Evolutionary conservation across 2,113 vertebrate genomes (phyloP).

Genomic region (Motacilla alba): DNA sequence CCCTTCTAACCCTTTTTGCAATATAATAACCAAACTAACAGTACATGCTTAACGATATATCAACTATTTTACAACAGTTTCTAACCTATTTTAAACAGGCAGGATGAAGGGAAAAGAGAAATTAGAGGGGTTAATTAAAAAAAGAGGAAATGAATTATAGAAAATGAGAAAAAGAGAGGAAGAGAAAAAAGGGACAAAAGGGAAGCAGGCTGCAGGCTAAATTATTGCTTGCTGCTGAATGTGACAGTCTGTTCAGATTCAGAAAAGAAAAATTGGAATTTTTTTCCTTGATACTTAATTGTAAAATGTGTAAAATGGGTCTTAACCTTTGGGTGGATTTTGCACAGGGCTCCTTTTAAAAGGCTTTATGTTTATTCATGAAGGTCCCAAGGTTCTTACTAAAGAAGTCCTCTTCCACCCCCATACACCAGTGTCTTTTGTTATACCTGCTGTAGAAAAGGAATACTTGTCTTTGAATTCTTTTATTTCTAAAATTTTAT

Average conservation of each 20-base stretch:
- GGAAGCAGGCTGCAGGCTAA: neutral
- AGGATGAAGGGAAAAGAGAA: neutral
- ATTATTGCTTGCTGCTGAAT: neutral
- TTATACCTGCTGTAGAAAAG: neutral
- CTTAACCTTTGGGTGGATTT: neutral
- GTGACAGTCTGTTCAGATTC: neutral
- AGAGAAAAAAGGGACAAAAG: neutral
- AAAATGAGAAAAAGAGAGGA: neutral
- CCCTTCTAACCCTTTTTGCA: no score
- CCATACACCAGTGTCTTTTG: neutral
- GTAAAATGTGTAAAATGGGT: neutral
- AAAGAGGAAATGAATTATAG: neutral
- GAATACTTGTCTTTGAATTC: neutral
- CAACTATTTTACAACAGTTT: no score
- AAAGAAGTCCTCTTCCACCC: neutral
- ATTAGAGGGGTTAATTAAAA: neutral
- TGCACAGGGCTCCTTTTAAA: neutral
- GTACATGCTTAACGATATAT: no score
- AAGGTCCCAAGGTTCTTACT: neutral
- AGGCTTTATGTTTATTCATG: neutral
- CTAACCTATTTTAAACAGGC: no score
- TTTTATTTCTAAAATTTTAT: neutral
- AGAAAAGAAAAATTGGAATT: neutral
- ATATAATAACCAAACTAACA: no score
- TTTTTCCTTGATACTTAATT: neutral